Evolutionary conservation across 2,797 vertebrate species (phyloP).

Genomic region (Helostoma temminkii): DNA sequence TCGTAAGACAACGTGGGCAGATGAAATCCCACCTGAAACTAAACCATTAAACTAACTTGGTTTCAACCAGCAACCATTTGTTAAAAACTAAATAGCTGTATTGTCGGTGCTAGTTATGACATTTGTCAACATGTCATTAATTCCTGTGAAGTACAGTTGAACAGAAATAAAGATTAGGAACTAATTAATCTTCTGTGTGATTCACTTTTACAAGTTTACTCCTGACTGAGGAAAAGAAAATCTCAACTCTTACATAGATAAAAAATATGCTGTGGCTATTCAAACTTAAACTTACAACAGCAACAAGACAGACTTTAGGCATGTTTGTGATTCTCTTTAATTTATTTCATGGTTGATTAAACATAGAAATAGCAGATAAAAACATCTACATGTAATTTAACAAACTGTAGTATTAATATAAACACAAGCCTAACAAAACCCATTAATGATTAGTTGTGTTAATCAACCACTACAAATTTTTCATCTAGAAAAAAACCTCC

Average conservation of each 20-base stretch:
- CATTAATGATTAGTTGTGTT: constrained; percentile 35
- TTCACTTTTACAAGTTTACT: background rate
- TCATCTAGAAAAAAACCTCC: constrained; percentile 55
- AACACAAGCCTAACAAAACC: constrained; percentile 36
- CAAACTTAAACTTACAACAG: too few relatives aligned
- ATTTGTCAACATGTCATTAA: constrained; percentile 53
- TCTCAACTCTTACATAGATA: background rate
- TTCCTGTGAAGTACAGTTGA: constrained; percentile 50
- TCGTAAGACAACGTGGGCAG: constrained; percentile 13
- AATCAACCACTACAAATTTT: constrained; percentile 23
- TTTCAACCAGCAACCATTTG: constrained; percentile 30
- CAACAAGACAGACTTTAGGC: background rate
- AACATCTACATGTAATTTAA: constrained; percentile 27
- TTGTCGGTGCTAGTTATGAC: constrained; percentile 67
- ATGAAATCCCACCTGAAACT: constrained; percentile 16
- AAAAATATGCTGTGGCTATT: background rate
- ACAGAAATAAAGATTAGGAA: constrained; percentile 52
- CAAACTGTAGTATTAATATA: constrained; percentile 29
- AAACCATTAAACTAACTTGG: constrained; percentile 20
- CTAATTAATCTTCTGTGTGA: background rate
- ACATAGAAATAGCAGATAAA: constrained; percentile 31
- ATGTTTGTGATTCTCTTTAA: background rate
- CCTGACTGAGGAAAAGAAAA: background rate
- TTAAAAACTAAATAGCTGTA: constrained; percentile 18
- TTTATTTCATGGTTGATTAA: constrained; percentile 63